A percentile compares a stretch with the other conserved stretches of the same genome.
These are phyloP conservation scores for Hoplias malabaricus DNA, from an alignment of 2,113 vertebrate species.

Conservation along the genomic window DNA sequence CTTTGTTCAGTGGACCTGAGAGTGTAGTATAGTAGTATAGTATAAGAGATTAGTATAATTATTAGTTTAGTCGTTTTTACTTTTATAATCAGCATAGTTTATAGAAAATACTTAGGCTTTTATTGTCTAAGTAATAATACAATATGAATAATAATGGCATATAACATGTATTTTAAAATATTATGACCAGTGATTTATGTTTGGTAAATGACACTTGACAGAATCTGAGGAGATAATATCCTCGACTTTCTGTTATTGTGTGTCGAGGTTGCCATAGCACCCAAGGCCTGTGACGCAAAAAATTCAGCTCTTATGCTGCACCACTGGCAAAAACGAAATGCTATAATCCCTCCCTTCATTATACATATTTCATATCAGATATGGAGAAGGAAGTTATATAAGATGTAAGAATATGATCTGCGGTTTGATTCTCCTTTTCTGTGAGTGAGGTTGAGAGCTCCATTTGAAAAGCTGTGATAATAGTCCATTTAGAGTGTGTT, in stretches of 20 bases:
- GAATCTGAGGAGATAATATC: too few relatives aligned
- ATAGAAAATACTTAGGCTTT: too few relatives aligned
- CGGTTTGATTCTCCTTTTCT: conserved; percentile 4
- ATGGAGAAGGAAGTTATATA: neutral
- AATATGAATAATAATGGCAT: too few relatives aligned
- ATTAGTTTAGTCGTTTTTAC: too few relatives aligned
- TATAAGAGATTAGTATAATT: too few relatives aligned
- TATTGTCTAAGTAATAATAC: too few relatives aligned
- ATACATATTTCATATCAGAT: conserved; percentile 2
- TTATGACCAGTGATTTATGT: too few relatives aligned
- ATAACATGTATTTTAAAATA: too few relatives aligned
- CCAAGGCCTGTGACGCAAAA: neutral
- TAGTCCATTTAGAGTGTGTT: conserved; percentile 50
- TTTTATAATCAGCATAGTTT: too few relatives aligned
- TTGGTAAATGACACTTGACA: too few relatives aligned
- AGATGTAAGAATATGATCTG: conserved; percentile 5
- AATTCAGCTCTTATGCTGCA: neutral
- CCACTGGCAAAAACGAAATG: neutral
- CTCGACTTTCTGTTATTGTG: neutral
- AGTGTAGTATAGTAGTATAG: too few relatives aligned
- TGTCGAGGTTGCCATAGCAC: neutral
- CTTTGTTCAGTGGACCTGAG: too few relatives aligned
- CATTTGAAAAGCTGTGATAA: conserved; percentile 52
- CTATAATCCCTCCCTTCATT: neutral
- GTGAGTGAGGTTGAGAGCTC: conserved; percentile 44